Evolutionary conservation across 2,888 invertebrate genomes (phyloP).

Genomic region (Atethmia centrago): DNA sequence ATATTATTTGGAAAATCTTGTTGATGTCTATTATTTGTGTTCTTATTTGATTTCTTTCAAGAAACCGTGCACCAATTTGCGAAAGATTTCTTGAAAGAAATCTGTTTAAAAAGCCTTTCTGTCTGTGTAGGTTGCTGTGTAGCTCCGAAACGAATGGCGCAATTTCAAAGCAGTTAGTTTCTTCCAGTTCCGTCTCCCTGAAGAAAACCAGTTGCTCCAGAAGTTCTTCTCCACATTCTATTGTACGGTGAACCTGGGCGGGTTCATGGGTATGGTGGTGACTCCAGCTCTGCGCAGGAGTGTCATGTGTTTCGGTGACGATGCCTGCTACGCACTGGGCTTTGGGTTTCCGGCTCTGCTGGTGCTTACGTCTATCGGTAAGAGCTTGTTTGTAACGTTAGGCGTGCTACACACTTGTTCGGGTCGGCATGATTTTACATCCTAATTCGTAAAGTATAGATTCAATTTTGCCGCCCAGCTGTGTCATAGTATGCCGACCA

Average conservation of each 20-base stretch:
- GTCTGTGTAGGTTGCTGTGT: background rate
- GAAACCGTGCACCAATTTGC: no score
- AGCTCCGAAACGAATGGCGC: background rate
- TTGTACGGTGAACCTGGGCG: slow-evolving; percentile 94
- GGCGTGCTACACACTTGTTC: no score
- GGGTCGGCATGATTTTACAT: background rate
- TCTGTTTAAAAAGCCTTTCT: background rate
- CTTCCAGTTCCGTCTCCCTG: slow-evolving; percentile 91
- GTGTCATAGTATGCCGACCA: background rate
- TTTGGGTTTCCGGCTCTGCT: slow-evolving; percentile 94
- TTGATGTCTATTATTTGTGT: no score
- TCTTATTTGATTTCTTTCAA: background rate
- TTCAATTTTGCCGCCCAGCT: background rate
- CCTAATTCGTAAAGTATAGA: no score
- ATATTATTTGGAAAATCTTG: background rate
- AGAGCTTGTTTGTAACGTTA: slow-evolving; percentile 17
- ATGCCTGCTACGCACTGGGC: slow-evolving; percentile 93
- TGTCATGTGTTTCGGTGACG: slow-evolving; percentile 92
- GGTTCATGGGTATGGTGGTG: slow-evolving; percentile 92
- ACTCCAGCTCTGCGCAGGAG: slow-evolving; percentile 93
- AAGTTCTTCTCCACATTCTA: slow-evolving; percentile 96
- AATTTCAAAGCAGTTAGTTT: background rate
- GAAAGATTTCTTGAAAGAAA: background rate
- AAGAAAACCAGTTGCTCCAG: slow-evolving; percentile 92
- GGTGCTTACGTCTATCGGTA: slow-evolving; percentile 93